Evolutionary conservation across 2,113 vertebrate genomes (phyloP).

Genomic region (Caranx ignobilis): DNA sequence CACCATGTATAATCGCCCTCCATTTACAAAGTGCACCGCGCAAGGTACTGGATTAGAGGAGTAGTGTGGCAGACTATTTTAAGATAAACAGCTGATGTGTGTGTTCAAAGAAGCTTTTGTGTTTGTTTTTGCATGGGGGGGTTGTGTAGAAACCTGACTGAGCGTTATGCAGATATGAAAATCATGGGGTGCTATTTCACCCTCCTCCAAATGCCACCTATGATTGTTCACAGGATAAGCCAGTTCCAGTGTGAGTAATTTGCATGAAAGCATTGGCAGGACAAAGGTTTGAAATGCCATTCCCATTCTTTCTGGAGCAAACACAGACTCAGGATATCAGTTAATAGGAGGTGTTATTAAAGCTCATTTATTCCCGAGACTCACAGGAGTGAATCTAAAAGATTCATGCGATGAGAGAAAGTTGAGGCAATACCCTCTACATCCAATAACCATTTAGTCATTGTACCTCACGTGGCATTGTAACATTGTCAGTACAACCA

Average conservation of each 20-base stretch:
- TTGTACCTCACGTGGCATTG: constrained; percentile 62
- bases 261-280: constrained; percentile 69
- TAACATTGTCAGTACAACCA: constrained; percentile 58
- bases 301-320: constrained; percentile 33
- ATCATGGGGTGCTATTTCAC: constrained; percentile 63
- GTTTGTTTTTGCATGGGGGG: constrained; percentile 51
- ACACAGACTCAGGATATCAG: constrained; percentile 38
- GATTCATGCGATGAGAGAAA: constrained; percentile 24
- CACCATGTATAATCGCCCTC: constrained; percentile 41
- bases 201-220: constrained; percentile 69
- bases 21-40: constrained; percentile 59
- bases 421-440: constrained; percentile 53
- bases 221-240: constrained; percentile 73
- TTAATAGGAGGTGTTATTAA: constrained; percentile 45
- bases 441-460: constrained; percentile 66
- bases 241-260: constrained; percentile 60
- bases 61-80: constrained; percentile 52
- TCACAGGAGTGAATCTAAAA: constrained; percentile 23
- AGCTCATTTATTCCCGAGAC: constrained; percentile 41
- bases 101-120: constrained; percentile 65
- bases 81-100: constrained; percentile 67
- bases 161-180: constrained; percentile 74
- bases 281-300: constrained; percentile 56
- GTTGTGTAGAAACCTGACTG: constrained; percentile 46
- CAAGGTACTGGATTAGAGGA: constrained; percentile 50